A percentile compares a stretch with the other conserved stretches of the same genome.
These are phyloP conservation scores for Cosmia trapezina DNA, from an alignment of 2,888 invertebrate species.

Conservation along the genomic window DNA sequence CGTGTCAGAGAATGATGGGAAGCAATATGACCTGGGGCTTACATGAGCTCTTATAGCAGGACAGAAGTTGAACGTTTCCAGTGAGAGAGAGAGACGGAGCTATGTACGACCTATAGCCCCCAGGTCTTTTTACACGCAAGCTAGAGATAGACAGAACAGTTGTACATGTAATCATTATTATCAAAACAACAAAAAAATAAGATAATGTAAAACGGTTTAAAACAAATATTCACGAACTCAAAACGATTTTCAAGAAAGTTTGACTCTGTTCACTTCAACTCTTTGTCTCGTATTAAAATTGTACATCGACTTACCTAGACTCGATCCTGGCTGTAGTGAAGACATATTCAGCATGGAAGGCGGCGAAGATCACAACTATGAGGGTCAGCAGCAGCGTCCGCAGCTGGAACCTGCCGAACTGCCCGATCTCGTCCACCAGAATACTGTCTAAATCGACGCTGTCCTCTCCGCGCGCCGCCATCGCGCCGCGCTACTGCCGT, in stretches of 20 bases:
- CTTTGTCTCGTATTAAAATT: neutral
- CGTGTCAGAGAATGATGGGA: neutral
- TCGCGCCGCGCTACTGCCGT: constrained; percentile 7
- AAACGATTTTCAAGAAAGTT: neutral
- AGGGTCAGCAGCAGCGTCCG: constrained; percentile 67
- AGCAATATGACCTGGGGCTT: too few relatives aligned
- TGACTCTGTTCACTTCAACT: neutral
- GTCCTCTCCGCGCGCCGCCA: constrained; percentile 18
- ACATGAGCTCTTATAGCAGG: too few relatives aligned
- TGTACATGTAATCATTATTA: too few relatives aligned
- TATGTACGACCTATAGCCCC: too few relatives aligned
- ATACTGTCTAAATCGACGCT: constrained; percentile 67
- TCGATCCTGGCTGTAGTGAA: constrained; percentile 79
- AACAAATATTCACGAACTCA: neutral
- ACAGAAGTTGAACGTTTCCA: too few relatives aligned
- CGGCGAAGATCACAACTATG: constrained; percentile 73
- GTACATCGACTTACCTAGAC: constrained; percentile 72
- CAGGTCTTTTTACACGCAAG: neutral
- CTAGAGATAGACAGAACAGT: too few relatives aligned
- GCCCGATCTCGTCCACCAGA: constrained; percentile 78
- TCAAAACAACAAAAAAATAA: neutral
- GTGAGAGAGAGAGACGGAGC: too few relatives aligned
- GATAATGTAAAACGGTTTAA: neutral
- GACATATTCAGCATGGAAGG: constrained; percentile 76
- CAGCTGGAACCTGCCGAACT: constrained; percentile 79